phyloP scores from a whole-genome alignment of 2,888 invertebrate species.

The Spatulosminthurus flaviceps region DNA sequence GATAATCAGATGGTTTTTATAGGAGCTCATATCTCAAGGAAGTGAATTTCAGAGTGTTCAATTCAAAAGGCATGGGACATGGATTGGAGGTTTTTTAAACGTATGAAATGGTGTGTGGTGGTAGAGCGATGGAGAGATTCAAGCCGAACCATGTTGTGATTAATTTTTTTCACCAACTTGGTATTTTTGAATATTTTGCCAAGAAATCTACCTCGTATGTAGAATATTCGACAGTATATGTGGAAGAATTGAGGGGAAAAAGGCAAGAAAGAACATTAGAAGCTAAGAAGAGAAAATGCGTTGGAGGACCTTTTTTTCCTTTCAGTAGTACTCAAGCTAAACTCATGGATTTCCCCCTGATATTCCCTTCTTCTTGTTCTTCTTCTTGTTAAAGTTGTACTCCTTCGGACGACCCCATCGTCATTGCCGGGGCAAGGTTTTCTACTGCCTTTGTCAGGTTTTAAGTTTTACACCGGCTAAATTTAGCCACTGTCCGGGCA shows the following conservation, averaged over 20 bases:
- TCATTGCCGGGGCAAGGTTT: conserved; percentile 38
- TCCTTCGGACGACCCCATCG: conserved; percentile 29
- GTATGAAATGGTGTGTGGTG: no score
- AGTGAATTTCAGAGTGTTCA: not conserved
- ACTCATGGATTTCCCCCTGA: conserved; percentile 20
- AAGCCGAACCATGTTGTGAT: no score
- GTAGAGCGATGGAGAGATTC: no score
- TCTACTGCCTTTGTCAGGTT: conserved; percentile 41
- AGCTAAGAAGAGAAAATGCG: not conserved
- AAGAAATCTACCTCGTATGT: conserved; percentile 1
- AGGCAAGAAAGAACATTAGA: conserved; percentile 4
- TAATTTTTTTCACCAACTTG: not conserved
- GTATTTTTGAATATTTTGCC: conserved; percentile 22
- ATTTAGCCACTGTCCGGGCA: conserved; percentile 51
- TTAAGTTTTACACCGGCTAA: conserved; percentile 46
- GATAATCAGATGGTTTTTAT: not conserved
- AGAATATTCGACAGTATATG: conserved; percentile 2
- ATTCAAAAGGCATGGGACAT: no score
- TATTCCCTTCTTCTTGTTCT: not conserved
- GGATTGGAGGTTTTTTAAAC: no score
- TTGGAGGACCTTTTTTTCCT: conserved; percentile 11
- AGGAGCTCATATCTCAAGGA: not conserved
- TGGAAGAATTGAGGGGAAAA: not conserved
- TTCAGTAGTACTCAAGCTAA: conserved; percentile 1
- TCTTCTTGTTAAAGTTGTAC: not conserved